phyloP scores from a whole-genome alignment of 2,113 vertebrate genomes.

The Terrapene triunguis region DNA sequence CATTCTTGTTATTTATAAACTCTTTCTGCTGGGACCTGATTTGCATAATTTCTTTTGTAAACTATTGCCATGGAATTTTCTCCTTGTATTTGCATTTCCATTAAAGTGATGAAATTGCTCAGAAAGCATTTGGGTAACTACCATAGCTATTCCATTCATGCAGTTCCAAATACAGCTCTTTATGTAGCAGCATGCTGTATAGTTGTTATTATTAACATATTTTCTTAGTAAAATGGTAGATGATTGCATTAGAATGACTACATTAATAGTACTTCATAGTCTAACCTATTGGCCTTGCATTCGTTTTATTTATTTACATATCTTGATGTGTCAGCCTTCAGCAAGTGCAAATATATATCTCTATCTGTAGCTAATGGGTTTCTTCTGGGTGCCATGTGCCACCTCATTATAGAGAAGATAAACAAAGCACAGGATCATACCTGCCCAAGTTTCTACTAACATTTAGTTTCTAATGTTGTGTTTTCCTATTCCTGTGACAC shows the following conservation, averaged over 20 bases:
- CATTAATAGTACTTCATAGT: not conserved
- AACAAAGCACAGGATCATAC: not conserved
- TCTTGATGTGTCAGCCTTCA: not conserved
- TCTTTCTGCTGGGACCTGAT: not conserved
- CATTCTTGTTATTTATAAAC: not conserved
- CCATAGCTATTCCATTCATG: not conserved
- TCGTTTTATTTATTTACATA: not conserved
- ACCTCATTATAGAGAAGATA: not conserved
- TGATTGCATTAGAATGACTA: not conserved
- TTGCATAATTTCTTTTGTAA: not conserved
- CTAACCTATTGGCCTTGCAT: not conserved
- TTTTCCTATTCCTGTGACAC: not conserved
- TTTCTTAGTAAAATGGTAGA: not conserved
- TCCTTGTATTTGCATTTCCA: not conserved
- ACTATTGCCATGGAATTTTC: not conserved
- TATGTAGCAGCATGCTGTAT: not conserved
- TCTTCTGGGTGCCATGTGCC: not conserved
- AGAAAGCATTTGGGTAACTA: not conserved
- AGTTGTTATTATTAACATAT: not conserved
- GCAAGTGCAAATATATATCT: not conserved
- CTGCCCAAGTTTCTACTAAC: not conserved
- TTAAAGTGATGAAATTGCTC: not conserved
- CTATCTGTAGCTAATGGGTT: not conserved
- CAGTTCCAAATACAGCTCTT: not conserved
- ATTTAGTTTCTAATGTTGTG: not conserved